Evolutionary conservation across 1,140 invertebrate species (phyloP).

Genomic region (Solen grandis): DNA sequence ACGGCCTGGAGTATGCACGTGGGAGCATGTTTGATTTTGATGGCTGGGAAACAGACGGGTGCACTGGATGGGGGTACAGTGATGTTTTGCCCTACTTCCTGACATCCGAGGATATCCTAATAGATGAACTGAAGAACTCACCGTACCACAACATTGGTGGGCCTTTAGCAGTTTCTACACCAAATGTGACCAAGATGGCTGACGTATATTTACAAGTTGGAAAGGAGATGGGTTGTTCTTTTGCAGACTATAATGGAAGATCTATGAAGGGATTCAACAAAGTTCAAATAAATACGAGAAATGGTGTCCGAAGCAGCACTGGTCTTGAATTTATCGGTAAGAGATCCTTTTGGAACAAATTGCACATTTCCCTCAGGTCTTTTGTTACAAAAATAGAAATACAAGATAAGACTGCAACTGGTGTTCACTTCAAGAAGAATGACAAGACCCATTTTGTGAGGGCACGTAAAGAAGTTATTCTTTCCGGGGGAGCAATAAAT

Average conservation of each 20-base stretch:
- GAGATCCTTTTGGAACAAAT: not conserved
- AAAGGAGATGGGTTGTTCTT: constrained; percentile 74
- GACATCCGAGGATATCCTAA: constrained; percentile 84
- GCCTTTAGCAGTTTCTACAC: not conserved
- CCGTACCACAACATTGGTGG: constrained; percentile 12
- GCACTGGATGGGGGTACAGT: constrained; percentile 93
- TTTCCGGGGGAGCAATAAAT: constrained; percentile 90
- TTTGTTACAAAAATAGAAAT: not conserved
- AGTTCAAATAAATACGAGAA: constrained; percentile 3
- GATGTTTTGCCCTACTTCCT: constrained; percentile 94
- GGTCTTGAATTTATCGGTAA: not conserved
- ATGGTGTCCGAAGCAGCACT: not conserved
- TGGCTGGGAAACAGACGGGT: constrained; percentile 93
- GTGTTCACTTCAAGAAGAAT: constrained; percentile 7
- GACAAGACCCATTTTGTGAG: not conserved
- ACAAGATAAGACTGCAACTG: constrained; percentile 21
- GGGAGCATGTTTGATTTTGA: constrained; percentile 96
- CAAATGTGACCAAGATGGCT: not conserved
- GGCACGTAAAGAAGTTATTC: constrained; percentile 89
- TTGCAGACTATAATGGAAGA: constrained; percentile 63
- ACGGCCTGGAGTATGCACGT: constrained; percentile 96
- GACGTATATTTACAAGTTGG: not conserved
- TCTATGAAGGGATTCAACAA: constrained; percentile 2
- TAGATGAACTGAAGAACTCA: constrained; percentile 3
- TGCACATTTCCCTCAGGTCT: not conserved